Evolutionary conservation across 1,140 invertebrate genomes (phyloP).

Genomic region (Calycopis cecrops): DNA sequence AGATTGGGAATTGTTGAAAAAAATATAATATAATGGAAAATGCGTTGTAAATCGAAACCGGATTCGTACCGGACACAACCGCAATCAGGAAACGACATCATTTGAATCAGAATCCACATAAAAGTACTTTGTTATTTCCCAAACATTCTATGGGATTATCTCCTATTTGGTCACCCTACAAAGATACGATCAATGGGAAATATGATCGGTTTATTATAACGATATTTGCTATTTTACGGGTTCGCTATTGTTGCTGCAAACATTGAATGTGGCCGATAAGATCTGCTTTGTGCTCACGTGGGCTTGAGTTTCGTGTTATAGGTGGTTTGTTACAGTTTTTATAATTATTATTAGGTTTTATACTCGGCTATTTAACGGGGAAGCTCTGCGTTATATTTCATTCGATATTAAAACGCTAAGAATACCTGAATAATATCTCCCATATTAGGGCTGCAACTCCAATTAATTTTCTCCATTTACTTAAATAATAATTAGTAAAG

Average conservation of each 20-base stretch:
- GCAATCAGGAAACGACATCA: slow-evolving; percentile 38
- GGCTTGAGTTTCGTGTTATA: slow-evolving; percentile 11
- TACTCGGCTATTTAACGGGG: neutral
- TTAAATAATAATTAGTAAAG: too few relatives aligned
- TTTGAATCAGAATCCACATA: slow-evolving; percentile 23
- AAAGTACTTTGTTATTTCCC: slow-evolving; percentile 38
- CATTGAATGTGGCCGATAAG: slow-evolving; percentile 42
- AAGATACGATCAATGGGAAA: slow-evolving; percentile 50
- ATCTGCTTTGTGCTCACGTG: slow-evolving; percentile 31
- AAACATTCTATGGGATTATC: slow-evolving; percentile 42
- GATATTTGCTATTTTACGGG: slow-evolving; percentile 57
- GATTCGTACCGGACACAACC: slow-evolving; percentile 36
- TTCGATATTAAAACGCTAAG: too few relatives aligned
- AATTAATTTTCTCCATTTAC: too few relatives aligned
- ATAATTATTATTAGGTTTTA: neutral
- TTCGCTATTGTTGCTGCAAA: slow-evolving; percentile 34
- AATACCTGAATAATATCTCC: too few relatives aligned
- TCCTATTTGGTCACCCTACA: slow-evolving; percentile 51
- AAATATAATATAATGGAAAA: neutral
- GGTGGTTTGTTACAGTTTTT: slow-evolving; percentile 6
- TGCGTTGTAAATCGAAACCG: neutral
- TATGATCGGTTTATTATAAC: slow-evolving; percentile 64
- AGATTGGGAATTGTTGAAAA: too few relatives aligned
- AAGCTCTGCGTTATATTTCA: too few relatives aligned
- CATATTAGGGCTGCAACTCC: too few relatives aligned